Percentiles rank a stretch among this genome's conserved stretches.
These are phyloP conservation scores for Abscondita cerata DNA, from an alignment of 2,888 invertebrate genomes.

Conservation along the genomic window DNA sequence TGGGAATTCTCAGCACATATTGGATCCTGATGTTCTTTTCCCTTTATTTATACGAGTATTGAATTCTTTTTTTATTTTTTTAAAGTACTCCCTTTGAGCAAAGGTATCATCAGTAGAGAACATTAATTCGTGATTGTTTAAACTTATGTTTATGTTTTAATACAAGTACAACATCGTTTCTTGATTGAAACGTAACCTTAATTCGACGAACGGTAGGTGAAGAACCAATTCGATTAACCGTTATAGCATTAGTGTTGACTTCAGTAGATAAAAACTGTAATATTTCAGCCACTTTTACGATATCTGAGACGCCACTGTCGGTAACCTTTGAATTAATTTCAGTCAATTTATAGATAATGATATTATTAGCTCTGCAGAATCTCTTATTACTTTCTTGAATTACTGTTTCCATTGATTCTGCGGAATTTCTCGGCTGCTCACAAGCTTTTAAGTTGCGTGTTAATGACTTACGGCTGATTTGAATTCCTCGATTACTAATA, in stretches of 20 bases:
- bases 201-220: neutral
- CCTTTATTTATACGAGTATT: neutral
- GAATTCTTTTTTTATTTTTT: neutral
- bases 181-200: neutral
- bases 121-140: neutral
- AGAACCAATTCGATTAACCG: neutral
- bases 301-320: neutral
- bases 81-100: neutral
- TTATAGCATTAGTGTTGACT: neutral
- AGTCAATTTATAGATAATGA: neutral
- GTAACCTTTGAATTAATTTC: neutral
- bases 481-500: neutral
- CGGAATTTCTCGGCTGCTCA: neutral
- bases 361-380: neutral
- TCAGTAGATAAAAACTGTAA: neutral
- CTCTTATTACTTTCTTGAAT: neutral
- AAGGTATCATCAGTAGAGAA: neutral
- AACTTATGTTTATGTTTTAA: neutral
- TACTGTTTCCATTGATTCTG: neutral
- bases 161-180: neutral
- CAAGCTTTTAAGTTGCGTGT: neutral
- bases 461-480: neutral
- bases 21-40: neutral
- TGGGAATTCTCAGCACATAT: neutral
- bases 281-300: neutral